Evolutionary conservation across 92 coral and sea anemone genomes (phyloP).

Genomic region (Porites cylindrica): DNA sequence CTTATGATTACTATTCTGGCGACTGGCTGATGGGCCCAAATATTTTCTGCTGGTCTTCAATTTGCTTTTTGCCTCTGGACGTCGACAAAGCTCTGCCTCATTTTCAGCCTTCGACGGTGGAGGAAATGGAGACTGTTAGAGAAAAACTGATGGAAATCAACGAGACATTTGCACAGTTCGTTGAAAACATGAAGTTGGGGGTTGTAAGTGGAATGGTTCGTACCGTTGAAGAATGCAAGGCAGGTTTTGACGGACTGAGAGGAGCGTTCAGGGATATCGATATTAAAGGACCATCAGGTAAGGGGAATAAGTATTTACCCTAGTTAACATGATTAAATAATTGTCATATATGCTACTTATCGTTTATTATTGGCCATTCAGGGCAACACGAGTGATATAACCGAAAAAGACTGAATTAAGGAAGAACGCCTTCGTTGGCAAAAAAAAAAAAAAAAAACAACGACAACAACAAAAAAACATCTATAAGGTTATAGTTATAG

Average conservation of each 20-base stretch:
- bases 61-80: conserved; percentile 39
- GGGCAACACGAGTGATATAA: too few species aligned
- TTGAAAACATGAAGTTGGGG: conserved; percentile 67
- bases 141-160: conserved; percentile 57
- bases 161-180: conserved; percentile 57
- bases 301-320: background rate
- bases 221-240: conserved; percentile 64
- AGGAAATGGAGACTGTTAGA: conserved; percentile 62
- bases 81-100: conserved; percentile 21
- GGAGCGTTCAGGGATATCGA: conserved; percentile 49
- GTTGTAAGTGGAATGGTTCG: conserved; percentile 77
- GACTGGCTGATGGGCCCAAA: conserved; percentile 78
- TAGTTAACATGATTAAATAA: background rate
- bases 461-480: too few species aligned
- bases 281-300: conserved; percentile 66
- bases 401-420: too few species aligned
- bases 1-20: conserved; percentile 67
- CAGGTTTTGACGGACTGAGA: conserved; percentile 69
- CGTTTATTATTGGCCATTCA: too few species aligned
- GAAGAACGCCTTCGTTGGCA: too few species aligned
- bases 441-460: too few species aligned
- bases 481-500: too few species aligned
- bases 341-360: too few species aligned
- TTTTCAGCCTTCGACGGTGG: conserved; percentile 59
- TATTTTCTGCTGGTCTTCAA: conserved; percentile 76